Base-by-base conservation (phyloP, 92 coral and sea anemone genomes). In the Porites cylindrica region DNA sequence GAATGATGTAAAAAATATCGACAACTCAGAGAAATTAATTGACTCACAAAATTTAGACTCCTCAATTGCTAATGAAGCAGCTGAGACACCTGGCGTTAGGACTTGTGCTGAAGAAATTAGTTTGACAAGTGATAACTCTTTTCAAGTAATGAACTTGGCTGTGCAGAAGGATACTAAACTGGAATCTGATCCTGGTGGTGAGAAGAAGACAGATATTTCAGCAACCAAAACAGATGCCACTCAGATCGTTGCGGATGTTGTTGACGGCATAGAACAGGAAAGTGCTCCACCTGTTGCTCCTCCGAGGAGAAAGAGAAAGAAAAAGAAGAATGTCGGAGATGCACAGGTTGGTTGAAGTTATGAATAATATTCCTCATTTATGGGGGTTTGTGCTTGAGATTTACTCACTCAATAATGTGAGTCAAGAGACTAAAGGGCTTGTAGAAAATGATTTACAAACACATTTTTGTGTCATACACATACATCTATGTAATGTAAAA, bases 291-390 rank as follows among this genome's bases (percentile, higher is more conserved):
- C 99, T 24, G 91, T 97, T 21, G 99, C 99, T 66, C 99, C 99
- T 1, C 99, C 99, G n/a, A 80, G 99, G 83, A 83, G 99, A 63
- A 96, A 89, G 47, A 91, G 94, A 70, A 97, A 95, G 88, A 97
- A 97, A 84, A 95, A 95, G 67, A 80, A 88, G 86, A 90, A 72
- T 74, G 70, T 56, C 19, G 89, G 61, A 13, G 87, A 83, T 53
- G 14, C 66, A 38, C 87, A 83, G 87, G 87, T 74, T 72, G 59
- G 52, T 11, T 38, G 47, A 38, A 38, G 6, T 38, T 38, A 4
- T 38, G 47, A 4, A 38, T 38, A 38, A 3, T 38, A 38, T 38
- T 38, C 47, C 47, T 29, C 32, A 29, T 29, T 29, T 29, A 29
- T 29, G 2, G 32, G 32, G 32, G 32, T 29, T 29, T 29, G 32